Percentiles rank a stretch among this genome's conserved stretches.
Evolutionary conservation across 2,888 invertebrate species (phyloP).

Genomic region (Papilio protenor): DNA sequence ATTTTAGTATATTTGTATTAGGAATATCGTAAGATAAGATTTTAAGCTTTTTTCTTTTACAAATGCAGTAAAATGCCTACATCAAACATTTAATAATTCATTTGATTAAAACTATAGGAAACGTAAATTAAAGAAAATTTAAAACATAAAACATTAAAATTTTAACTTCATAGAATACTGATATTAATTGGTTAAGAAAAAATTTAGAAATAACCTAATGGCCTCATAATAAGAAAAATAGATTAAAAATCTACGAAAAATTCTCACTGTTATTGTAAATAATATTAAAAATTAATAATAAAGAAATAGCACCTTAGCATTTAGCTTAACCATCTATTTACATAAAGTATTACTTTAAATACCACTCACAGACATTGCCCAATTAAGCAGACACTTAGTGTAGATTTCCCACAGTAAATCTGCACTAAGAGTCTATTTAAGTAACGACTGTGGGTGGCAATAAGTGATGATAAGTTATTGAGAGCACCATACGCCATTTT

Average conservation of each 20-base stretch:
- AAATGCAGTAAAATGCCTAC: neutral
- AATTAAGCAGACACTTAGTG: neutral
- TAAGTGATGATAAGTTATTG: neutral
- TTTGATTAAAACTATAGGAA: slow-evolving; percentile 6
- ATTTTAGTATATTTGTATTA: no score
- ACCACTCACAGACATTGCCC: neutral
- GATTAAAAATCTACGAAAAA: neutral
- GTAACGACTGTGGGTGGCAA: neutral
- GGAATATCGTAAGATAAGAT: neutral
- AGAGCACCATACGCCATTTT: slow-evolving; percentile 22
- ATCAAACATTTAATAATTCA: neutral
- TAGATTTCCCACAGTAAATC: neutral
- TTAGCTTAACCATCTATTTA: slow-evolving; percentile 32
- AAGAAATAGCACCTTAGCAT: slow-evolving; percentile 41
- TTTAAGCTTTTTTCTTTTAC: neutral
- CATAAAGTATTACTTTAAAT: slow-evolving; percentile 6
- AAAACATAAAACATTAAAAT: neutral
- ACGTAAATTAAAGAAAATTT: neutral
- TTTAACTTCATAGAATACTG: slow-evolving; percentile 6
- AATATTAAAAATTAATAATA: slow-evolving; percentile 39
- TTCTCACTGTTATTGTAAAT: slow-evolving; percentile 13
- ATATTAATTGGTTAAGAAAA: neutral
- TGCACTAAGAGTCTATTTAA: neutral
- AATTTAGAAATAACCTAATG: slow-evolving; percentile 44
- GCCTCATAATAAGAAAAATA: slow-evolving; percentile 11